Base-by-base conservation (phyloP, 2,888 invertebrate species). In the Myopa testacea region DNA sequence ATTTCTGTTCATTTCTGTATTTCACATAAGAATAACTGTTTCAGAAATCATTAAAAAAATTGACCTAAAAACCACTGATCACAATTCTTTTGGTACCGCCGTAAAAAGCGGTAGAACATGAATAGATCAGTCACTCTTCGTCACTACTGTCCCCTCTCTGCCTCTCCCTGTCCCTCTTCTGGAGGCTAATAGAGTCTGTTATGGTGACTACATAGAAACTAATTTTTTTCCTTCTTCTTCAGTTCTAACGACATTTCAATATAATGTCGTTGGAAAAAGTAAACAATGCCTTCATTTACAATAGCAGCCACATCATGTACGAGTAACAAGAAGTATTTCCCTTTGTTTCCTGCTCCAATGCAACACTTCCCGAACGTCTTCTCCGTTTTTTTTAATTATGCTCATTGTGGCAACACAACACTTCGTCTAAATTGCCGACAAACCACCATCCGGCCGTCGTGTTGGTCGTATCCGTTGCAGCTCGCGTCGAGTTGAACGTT, bases 351-450 rank as follows among this genome's bases (percentile, higher is more conserved):
- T 50, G 68, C 65, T 10, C 65, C 52, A 65, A 74, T 74, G 63
- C 65, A 65, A 74, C 71, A 16, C 60, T 55, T 69, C 60, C 69
- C n/a, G 45, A 45, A 45, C 19, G 62, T 62, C 62, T 26, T 62
- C 62, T 26, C 50, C 58, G 52, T 63, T 50, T 37, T 70, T 77
- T 72, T 73, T 72, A 77, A 77, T 77, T 77, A 77, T 72, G 65
- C 68, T 19, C 40, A 77, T 77, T 74, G 73, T 74, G 60, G 60
- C 45, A 69, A 58, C 16, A 67, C 14, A 45, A 76, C 16, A 76
- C 70, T 55, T 58, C 62, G 55, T 52, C 40, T 77, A 74, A 77
- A 74, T 67, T 77, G 77, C 69, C 60, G 55, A 50, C 77, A 77
- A 77, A 60, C 58, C 37, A 58, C 52, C 52, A 67, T 62, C 75